Percentiles rank a stretch among this genome's conserved stretches.
Evolutionary conservation across 2,888 invertebrate genomes (phyloP).

Genomic region (Macrophya annulata): DNA sequence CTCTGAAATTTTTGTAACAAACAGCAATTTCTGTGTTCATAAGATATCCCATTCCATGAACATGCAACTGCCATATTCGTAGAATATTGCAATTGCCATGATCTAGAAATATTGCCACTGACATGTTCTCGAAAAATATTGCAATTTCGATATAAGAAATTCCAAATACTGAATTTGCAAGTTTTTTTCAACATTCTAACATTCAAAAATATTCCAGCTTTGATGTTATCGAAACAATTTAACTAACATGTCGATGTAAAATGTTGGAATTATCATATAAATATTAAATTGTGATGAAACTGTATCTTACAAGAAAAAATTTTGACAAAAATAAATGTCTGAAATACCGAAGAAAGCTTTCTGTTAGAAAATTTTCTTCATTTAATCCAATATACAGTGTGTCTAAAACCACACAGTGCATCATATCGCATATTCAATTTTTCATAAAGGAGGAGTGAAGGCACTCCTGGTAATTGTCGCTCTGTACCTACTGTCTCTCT

Average conservation of each 20-base stretch:
- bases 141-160: background rate
- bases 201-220: no score
- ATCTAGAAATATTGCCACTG: background rate
- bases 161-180: no score
- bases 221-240: background rate
- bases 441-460: background rate
- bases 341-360: background rate
- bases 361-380: background rate
- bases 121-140: background rate
- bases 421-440: background rate
- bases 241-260: background rate
- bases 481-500: background rate
- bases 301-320: no score
- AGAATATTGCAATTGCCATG: background rate
- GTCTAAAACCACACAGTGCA: background rate
- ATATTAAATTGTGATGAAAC: no score
- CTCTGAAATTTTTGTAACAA: background rate
- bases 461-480: conserved; percentile 12
- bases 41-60: background rate
- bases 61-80: background rate
- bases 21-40: background rate
- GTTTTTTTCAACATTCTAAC: no score
- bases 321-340: no score
- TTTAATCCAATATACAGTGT: background rate
- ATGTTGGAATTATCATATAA: background rate